Evolutionary conservation across 2,113 vertebrate species (phyloP).

Genomic region (Muntiacus muntjak): DNA sequence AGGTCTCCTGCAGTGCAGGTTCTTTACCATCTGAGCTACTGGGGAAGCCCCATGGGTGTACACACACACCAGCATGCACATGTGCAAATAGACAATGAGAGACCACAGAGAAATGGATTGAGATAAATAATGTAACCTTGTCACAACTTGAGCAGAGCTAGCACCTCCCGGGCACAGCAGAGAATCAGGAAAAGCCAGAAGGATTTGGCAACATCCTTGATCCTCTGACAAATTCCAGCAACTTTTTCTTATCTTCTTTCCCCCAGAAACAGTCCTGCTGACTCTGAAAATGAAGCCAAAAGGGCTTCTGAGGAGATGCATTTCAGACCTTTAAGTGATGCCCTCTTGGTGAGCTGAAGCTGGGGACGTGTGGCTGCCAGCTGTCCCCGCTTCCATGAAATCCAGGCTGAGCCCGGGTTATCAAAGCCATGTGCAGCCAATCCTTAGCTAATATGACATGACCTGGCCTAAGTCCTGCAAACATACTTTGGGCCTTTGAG

Average conservation of each 20-base stretch:
- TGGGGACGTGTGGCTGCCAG: background rate
- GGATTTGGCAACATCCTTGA: background rate
- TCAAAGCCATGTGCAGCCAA: background rate
- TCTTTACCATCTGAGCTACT: background rate
- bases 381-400: background rate
- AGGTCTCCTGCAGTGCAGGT: background rate
- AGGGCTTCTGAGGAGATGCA: background rate
- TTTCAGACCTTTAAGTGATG: background rate
- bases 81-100: fast-evolving
- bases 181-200: background rate
- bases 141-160: background rate
- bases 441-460: background rate
- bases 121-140: background rate
- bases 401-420: background rate
- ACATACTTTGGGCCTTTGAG: background rate
- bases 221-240: background rate
- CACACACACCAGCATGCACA: fast-evolving
- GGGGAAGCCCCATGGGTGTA: background rate
- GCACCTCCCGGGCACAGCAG: background rate
- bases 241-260: background rate
- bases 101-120: too few relatives aligned
- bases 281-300: background rate
- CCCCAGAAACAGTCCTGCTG: background rate
- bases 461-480: background rate
- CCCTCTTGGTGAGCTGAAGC: background rate